Conservation (phyloP, 2,888 invertebrate species). For the Drosophila algonquin region DNA sequence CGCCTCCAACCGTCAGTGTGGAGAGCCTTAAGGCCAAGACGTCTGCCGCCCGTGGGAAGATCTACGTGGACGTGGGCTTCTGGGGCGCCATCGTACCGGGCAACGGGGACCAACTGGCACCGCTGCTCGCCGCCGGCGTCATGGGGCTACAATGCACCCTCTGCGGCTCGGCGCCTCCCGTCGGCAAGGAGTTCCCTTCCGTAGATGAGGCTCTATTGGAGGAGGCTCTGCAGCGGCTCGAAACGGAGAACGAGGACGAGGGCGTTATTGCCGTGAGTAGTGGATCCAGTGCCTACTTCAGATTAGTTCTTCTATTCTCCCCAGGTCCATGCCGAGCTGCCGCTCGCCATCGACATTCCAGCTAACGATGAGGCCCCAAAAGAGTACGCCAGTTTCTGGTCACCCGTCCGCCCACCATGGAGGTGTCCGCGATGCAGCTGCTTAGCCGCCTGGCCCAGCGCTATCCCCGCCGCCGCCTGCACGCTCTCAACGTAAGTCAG, state of each 20-base stretch:
- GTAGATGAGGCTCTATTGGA: constrained; percentile 86
- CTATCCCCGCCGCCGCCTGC: constrained; percentile 84
- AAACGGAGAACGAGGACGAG: constrained; percentile 85
- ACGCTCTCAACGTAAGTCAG: constrained; percentile 89
- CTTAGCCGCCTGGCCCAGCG: constrained; percentile 85
- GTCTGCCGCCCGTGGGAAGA: constrained; percentile 85
- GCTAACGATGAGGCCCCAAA: constrained; percentile 84
- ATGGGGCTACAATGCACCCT: constrained; percentile 91
- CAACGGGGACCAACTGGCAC: constrained; percentile 85
- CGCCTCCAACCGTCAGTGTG: constrained; percentile 88
- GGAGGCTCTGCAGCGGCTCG: constrained; percentile 86
- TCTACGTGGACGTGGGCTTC: constrained; percentile 89
- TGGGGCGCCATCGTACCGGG: constrained; percentile 92
- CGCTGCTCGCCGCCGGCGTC: constrained; percentile 87
- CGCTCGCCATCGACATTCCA: constrained; percentile 81
- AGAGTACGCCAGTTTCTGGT: constrained; percentile 87
- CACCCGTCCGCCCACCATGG: constrained; percentile 88
- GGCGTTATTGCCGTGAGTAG: constrained; percentile 87
- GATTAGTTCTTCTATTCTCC: constrained; percentile 54
- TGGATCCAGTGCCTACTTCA: background rate
- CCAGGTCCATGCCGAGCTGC: constrained; percentile 90
- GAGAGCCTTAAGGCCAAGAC: constrained; percentile 87
- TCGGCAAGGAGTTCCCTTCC: constrained; percentile 86
- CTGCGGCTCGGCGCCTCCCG: constrained; percentile 87
- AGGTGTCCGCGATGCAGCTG: constrained; percentile 87